These are phyloP conservation scores for Phaethon lepturus DNA, from an alignment of 2,113 vertebrate genomes.

Conservation along the genomic window DNA sequence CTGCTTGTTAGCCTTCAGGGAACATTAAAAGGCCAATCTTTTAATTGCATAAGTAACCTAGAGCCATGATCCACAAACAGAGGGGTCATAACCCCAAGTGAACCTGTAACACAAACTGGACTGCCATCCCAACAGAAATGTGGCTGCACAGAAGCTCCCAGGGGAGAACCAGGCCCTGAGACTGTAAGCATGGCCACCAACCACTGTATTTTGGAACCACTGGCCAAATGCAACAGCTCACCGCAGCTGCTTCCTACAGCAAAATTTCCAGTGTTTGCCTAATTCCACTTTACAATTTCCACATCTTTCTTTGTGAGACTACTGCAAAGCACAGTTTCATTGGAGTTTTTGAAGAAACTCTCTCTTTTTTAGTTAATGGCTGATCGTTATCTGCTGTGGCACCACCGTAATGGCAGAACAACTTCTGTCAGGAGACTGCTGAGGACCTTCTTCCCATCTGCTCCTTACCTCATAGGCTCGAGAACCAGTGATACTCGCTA, in stretches of 20 bases:
- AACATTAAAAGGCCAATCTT: neutral
- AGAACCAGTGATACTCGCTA: slow-evolving; percentile 89
- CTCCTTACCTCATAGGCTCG: slow-evolving; percentile 90
- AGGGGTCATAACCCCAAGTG: neutral
- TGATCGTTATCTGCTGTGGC: neutral
- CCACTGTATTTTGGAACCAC: neutral
- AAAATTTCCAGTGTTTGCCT: neutral
- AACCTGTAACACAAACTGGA: neutral
- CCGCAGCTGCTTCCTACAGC: neutral
- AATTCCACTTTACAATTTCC: neutral
- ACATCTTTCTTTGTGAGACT: neutral
- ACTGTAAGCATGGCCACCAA: neutral
- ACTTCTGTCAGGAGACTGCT: neutral
- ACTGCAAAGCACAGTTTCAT: neutral
- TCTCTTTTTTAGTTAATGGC: neutral
- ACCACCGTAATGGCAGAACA: neutral
- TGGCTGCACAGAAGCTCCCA: neutral
- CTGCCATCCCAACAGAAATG: neutral
- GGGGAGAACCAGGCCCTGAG: neutral
- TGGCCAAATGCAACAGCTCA: neutral
- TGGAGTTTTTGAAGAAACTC: neutral
- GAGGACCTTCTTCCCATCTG: neutral
- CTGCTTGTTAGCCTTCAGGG: neutral
- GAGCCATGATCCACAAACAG: neutral
- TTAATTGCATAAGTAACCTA: neutral